These are phyloP conservation scores for Ceuthmochares aereus DNA, from an alignment of 2,113 vertebrate species.

Conservation along the genomic window DNA sequence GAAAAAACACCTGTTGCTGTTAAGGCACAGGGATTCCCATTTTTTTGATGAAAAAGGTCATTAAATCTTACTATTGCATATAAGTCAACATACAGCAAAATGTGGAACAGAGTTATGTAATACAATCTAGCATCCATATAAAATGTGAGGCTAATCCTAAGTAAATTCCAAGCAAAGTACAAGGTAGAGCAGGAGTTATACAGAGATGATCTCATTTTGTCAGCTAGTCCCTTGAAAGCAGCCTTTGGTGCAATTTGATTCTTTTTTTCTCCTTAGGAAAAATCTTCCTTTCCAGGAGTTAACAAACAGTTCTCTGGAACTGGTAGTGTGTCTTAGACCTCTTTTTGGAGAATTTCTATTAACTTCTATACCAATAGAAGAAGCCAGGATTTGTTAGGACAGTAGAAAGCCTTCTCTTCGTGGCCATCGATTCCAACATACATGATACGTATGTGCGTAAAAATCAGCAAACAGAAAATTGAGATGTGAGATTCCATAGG, in stretches of 20 bases:
- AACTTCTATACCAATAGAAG: accelerated
- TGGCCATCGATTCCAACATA: not conserved
- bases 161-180: not conserved
- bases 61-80: not conserved
- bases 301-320: not conserved
- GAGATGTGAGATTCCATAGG: not conserved
- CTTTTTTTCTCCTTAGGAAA: not conserved
- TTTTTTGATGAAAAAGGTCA: not conserved
- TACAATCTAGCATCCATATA: not conserved
- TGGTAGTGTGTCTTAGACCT: not conserved
- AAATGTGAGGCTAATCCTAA: not conserved
- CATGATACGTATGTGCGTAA: accelerated
- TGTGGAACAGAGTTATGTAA: not conserved
- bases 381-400: not conserved
- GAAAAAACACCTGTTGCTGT: not conserved
- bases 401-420: not conserved
- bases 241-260: too few relatives aligned
- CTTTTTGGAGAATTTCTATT: not conserved
- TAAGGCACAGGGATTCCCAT: not conserved
- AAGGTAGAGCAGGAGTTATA: not conserved
- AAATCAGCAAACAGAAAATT: not conserved
- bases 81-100: not conserved
- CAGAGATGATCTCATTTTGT: not conserved
- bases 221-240: not conserved
- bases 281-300: not conserved